Conservation (phyloP, 37 sponge, comb jelly and placozoan species). For the Trichoplax adhaerens region DNA sequence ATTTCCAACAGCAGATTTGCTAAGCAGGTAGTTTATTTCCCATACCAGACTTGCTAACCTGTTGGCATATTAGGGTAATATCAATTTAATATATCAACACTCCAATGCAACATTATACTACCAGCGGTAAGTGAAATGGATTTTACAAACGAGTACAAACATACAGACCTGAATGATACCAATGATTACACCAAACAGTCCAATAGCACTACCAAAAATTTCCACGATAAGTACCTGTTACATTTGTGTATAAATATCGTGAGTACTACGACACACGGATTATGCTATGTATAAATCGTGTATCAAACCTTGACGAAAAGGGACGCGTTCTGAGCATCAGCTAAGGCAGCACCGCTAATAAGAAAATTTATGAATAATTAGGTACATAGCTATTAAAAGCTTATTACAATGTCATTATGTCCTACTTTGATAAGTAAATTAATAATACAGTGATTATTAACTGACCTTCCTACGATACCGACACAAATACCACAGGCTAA, state of each 20-base stretch:
- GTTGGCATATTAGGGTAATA: too few relatives aligned
- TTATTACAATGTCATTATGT: too few relatives aligned
- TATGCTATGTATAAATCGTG: not conserved
- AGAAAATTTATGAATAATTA: not conserved
- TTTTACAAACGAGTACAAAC: not conserved
- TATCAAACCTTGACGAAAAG: conserved; percentile 71
- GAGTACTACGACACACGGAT: conserved; percentile 2
- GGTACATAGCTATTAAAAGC: too few relatives aligned
- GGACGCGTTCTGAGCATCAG: conserved; percentile 86
- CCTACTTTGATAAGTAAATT: too few relatives aligned
- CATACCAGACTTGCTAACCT: too few relatives aligned
- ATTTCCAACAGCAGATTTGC: too few relatives aligned
- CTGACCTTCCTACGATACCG: conserved; percentile 75
- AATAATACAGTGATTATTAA: not conserved
- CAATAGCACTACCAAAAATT: conserved; percentile 98
- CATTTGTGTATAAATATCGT: not conserved
- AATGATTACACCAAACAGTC: conserved; percentile 94
- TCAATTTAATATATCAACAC: too few relatives aligned
- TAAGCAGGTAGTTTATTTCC: too few relatives aligned
- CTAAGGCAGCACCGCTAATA: conserved; percentile 85
- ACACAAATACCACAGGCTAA: conserved; percentile 95
- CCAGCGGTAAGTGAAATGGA: too few relatives aligned
- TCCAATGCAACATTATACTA: too few relatives aligned
- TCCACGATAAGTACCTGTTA: conserved; percentile 77
- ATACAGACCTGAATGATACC: conserved; percentile 61